A percentile compares a stretch with the other conserved stretches of the same genome.
Conservation (phyloP, 1,140 invertebrate genomes). For the Tetramorium alpestre region DNA sequence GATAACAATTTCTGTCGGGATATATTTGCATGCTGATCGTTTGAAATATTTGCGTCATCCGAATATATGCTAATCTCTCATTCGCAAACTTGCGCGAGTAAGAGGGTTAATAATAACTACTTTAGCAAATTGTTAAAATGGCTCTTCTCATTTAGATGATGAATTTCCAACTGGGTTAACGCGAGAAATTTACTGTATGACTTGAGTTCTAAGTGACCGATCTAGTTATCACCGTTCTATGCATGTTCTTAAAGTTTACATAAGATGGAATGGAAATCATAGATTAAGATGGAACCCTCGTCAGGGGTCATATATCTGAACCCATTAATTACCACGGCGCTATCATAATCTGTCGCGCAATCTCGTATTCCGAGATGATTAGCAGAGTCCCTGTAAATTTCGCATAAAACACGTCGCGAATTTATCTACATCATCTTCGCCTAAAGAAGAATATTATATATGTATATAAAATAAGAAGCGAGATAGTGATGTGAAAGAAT, state of each 20-base stretch:
- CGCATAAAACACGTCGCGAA: neutral
- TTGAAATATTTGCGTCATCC: neutral
- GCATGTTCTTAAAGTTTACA: conserved; percentile 18
- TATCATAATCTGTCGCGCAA: conserved; percentile 22
- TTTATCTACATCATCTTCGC: neutral
- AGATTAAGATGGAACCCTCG: conserved; percentile 17
- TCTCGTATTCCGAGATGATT: conserved; percentile 11
- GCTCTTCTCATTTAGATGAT: neutral
- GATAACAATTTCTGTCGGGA: neutral
- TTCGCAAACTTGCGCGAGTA: neutral
- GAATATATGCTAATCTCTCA: neutral
- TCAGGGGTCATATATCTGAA: conserved; percentile 1
- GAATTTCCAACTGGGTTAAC: conserved; percentile 10
- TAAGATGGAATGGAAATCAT: neutral
- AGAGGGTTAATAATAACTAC: neutral
- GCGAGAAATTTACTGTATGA: neutral
- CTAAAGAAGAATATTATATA: too few relatives aligned
- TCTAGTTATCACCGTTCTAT: neutral
- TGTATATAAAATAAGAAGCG: neutral
- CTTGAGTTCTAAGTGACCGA: neutral
- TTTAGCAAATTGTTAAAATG: neutral
- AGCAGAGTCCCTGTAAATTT: conserved; percentile 14
- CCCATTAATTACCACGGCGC: conserved; percentile 7
- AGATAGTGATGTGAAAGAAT: neutral
- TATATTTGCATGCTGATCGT: neutral